Evolutionary conservation across 2,888 invertebrate genomes (phyloP), one percentile per base, ranked within the genome.

Genomic region (Stenchaetothrips biformis): DNA sequence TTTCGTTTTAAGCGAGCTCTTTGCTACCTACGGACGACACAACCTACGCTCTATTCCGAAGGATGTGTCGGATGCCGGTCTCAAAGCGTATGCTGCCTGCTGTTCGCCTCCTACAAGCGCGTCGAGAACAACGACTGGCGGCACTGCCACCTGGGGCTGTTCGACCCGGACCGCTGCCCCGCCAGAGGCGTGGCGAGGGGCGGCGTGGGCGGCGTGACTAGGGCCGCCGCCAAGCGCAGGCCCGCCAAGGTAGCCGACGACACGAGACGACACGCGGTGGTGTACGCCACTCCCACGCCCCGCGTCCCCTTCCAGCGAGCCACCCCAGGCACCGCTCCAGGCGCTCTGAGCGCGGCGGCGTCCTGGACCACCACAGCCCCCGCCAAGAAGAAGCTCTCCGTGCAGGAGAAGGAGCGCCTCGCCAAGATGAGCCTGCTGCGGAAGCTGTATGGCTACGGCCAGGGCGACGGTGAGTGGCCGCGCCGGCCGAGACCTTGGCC

Each of bases 61-160:
- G 67, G 67, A 9, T n/a, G 67, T 21, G 67, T 3, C 25, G 67
- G 25, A 25, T 74, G 25, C 67, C 67, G 67, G 67, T 7, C 67
- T 7, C 67, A 25, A 0, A 74, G 67, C 67, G 25, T 74, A 8
- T 74, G 67, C 67, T 74, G 67, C 25, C 67, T 74, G 67, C 25
- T 74, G 25, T 74, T 74, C 25, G 21, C 67, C 67, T 74, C 67
- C 21, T 74, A 74, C 67, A 21, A 74, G 67, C 67, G 67, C 67
- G 67, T 74, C 67, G 67, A 74, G 25, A 74, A 74, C 67, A 74
- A 74, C 67, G 21, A 21, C 67, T 74, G 67, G 67, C 67, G 67
- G 67, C 67, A 21, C 9, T 74, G 67, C 21, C 67, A 11, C 9
- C 21, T 21, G 21, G 67, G 67, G 9, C 67, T 74, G 67, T 74